Base-by-base conservation (phyloP, 2,888 invertebrate species). In the Sepiola atlantica region DNA sequence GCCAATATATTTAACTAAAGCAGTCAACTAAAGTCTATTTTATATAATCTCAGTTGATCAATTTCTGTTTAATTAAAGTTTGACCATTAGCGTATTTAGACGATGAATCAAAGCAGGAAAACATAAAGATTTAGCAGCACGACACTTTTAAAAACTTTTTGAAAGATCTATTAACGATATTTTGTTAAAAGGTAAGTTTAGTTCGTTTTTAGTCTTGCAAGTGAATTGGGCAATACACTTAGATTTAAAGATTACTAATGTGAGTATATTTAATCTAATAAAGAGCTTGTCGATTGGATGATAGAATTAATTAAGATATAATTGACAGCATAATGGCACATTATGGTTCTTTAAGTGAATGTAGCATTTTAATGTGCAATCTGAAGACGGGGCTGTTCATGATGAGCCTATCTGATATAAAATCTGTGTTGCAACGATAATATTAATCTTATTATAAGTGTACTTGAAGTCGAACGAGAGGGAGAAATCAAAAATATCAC, bases 181-280 rank as follows among this genome's bases (percentile, higher is more conserved):
- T n/a, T n/a, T 16, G n/a, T 77, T 77, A 16, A 77, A 45, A 77
- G 77, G 77, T n/a, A 77, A 77, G 16, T n/a, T 77, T 32, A 77
- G n/a, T 57, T 57, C 24, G 20, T 57, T n/a, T 77, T 77, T 77
- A 12, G 2, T n/a, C 1, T 21, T 77, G 32, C 77, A 32, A 32
- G 16, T 77, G n/a, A 77, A 32, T 77, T 18, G 77, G 77, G n/a
- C 32, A 77, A n/a, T 77, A 77, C 77, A n/a, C 61, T 77, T 32
- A 77, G n/a, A 77, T 77, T 77, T 77, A 77, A 77, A 77, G 77
- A 77, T 77, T 77, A 32, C 77, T n/a, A 77, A 77, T 77, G 77
- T 32, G 77, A n/a, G 77, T 32, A 21, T 16, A 77, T 32, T 77
- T 77, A 77, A 77, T 77, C n/a, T n/a, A 77, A 77, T 77, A 77